phyloP scores from a whole-genome alignment of 1,140 invertebrate genomes.

The Nautilus pompilius region DNA sequence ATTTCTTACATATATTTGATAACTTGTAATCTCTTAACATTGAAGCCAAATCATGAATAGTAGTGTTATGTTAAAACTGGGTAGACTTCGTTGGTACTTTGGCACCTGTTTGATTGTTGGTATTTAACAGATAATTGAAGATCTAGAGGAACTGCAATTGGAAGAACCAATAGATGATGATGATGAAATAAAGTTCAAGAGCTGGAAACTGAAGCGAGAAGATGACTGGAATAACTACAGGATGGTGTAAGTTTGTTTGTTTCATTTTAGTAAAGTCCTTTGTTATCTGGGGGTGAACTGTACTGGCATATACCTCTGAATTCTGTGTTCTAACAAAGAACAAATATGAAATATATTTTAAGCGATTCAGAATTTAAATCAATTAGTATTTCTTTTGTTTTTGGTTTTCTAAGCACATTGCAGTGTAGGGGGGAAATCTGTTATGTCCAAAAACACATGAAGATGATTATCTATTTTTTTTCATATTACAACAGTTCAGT shows the following conservation, averaged over 20 bases:
- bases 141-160: conserved; percentile 22
- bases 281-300: not conserved
- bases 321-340: not conserved
- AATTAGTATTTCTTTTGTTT: not conserved
- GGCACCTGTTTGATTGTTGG: no score
- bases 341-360: not conserved
- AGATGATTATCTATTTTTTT: no score
- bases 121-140: conserved; percentile 26
- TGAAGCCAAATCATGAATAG: no score
- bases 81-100: no score
- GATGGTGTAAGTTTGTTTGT: conserved; percentile 10
- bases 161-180: conserved; percentile 16
- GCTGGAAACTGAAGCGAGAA: conserved; percentile 19
- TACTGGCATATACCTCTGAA: not conserved
- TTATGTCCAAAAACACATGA: no score
- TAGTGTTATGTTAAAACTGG: no score
- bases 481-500: no score
- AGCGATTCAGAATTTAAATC: not conserved
- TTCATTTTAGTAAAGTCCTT: not conserved
- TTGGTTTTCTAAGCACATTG: not conserved
- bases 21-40: no score
- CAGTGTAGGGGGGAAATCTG: no score
- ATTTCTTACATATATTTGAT: no score
- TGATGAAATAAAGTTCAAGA: conserved; percentile 18
- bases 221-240: conserved; percentile 19